phyloP scores from a whole-genome alignment of 2,113 vertebrate genomes.

The Chaetodon auriga region DNA sequence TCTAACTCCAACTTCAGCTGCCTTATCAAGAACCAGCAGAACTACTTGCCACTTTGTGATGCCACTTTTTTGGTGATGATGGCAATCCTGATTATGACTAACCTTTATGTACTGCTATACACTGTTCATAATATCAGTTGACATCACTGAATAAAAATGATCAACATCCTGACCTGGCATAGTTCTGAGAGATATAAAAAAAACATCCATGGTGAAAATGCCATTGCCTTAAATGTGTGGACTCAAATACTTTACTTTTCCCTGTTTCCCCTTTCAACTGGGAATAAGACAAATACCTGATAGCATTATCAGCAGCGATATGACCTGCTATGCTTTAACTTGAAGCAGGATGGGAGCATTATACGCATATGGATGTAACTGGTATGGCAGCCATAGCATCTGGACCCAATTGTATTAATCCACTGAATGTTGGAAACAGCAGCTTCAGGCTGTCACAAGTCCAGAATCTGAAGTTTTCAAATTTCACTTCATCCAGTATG shows the following conservation, averaged over 20 bases:
- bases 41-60: not conserved
- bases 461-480: not conserved
- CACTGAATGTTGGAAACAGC: slow-evolving; percentile 19
- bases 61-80: not conserved
- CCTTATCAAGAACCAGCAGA: not conserved
- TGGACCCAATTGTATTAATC: slow-evolving; percentile 14
- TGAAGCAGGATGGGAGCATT: not conserved
- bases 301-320: not conserved
- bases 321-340: not conserved
- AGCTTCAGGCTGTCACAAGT: not conserved
- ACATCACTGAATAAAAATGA: not conserved
- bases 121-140: too few relatives aligned
- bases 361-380: not conserved
- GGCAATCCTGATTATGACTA: not conserved
- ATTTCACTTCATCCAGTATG: not conserved
- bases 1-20: too few relatives aligned
- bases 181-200: not conserved
- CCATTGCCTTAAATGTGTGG: not conserved
- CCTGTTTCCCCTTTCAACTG: not conserved
- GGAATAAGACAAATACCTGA: not conserved
- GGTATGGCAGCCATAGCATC: not conserved
- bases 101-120: not conserved
- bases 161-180: too few relatives aligned
- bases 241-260: not conserved
- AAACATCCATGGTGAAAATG: not conserved